These are phyloP conservation scores for Tetanocera ferruginea DNA, from an alignment of 2,888 invertebrate genomes.

Conservation along the genomic window DNA sequence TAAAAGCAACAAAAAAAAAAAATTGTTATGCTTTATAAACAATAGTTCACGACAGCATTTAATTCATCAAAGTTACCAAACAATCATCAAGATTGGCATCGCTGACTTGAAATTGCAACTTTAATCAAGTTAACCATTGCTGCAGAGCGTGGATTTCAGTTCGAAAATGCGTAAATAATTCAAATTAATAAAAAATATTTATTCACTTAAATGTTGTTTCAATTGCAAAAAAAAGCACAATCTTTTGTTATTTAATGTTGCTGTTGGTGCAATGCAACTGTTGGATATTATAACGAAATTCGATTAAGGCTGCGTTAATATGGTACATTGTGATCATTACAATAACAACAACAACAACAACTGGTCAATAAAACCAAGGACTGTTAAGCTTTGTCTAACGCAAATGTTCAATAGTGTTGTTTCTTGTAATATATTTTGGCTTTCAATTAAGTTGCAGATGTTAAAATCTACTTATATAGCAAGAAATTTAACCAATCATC, in stretches of 20 bases:
- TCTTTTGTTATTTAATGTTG: background rate
- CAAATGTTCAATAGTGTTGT: too few relatives aligned
- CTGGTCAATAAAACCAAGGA: too few relatives aligned
- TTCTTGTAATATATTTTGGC: too few relatives aligned
- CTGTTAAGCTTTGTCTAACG: too few relatives aligned
- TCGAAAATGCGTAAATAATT: slow-evolving; percentile 16
- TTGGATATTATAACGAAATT: background rate
- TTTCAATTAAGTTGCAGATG: too few relatives aligned
- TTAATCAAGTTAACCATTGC: background rate
- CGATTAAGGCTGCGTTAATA: background rate
- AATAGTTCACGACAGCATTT: background rate
- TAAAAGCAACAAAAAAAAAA: background rate
- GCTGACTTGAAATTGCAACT: background rate
- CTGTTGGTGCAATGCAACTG: background rate
- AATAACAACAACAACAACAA: background rate
- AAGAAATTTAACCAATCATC: too few relatives aligned
- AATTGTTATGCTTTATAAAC: background rate
- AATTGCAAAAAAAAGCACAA: background rate
- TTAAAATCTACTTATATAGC: too few relatives aligned
- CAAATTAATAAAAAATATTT: background rate
- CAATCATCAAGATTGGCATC: background rate
- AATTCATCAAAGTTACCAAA: background rate
- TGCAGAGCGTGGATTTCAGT: background rate
- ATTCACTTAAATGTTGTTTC: background rate
- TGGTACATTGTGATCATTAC: background rate